Base-by-base conservation (phyloP, 2,113 vertebrate species). In the Sphyrna mokarran region DNA sequence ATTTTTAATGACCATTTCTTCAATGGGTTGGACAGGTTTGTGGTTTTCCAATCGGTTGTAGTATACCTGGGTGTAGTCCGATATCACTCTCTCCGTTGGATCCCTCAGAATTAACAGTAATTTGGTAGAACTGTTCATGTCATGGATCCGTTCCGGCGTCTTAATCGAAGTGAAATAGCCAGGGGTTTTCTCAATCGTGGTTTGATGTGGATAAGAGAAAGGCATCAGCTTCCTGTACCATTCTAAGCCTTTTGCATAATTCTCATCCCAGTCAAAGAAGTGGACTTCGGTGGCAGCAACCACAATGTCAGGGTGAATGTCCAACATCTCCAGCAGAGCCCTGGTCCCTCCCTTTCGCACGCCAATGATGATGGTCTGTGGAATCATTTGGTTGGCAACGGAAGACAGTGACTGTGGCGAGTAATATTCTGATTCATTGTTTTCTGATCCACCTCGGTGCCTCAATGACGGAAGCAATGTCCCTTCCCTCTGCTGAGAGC, bases 231-330 rank as follows among this genome's bases (percentile, higher is more conserved):
- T 98, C 63, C 97, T 98, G 96, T 99, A 99, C 98, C 98, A 99
- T 96, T 99, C 98, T 85, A 98, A 98, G 95, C 98, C 98, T 97
- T 98, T 98, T 87, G 97, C 97, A 5, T 99, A 99, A 96, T 99
- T 99, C 96, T 99, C 98, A 96, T 99, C 98, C 98, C 98, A 99
- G 97, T 99, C 98, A 96, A 99, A 99, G 97, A 99, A 99, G 97
- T 99, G 98, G 95, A 99, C 98, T 97, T 99, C 98, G 0, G 98
- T 99, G 96, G 98, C 98, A 1, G 98, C 98, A 2, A 98, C 98
- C 26, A 98, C 98, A 13, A 99, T 98, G 96, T 98, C 98, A 0
- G 98, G 98, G 96, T 99, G 98, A 95, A 99, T 98, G 97, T 99
- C 98, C 78, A 99, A 96, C 98, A 99, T 99, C 97, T 99, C 98